A percentile compares a stretch with the other conserved stretches of the same genome.
These are phyloP conservation scores for Pristionchus mayeri DNA, from an alignment of 2,888 invertebrate species.

Conservation along the genomic window DNA sequence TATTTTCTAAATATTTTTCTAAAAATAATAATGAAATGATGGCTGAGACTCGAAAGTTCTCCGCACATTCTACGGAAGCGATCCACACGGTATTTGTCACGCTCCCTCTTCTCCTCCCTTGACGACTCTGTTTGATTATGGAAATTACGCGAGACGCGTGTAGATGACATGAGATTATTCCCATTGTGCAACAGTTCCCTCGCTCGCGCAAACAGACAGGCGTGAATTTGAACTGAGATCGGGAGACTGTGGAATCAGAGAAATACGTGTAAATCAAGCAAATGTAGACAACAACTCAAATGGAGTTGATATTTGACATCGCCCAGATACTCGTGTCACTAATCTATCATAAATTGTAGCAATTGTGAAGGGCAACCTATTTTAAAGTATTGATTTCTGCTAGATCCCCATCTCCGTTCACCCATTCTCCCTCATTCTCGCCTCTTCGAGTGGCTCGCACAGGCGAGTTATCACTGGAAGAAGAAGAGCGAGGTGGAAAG, in stretches of 20 bases:
- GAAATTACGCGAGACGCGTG: constrained; percentile 7
- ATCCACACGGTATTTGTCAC: not conserved
- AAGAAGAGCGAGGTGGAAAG: constrained; percentile 27
- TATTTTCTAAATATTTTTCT: no score
- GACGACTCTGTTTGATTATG: constrained; percentile 32
- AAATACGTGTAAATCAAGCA: no score
- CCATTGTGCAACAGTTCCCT: constrained; percentile 14
- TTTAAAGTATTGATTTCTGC: no score
- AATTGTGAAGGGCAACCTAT: no score
- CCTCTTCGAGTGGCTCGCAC: constrained; percentile 8
- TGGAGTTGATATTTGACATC: no score
- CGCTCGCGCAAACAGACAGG: no score
- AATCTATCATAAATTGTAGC: no score
- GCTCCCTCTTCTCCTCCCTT: not conserved
- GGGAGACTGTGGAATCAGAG: no score
- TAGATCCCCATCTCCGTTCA: not conserved
- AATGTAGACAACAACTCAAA: no score
- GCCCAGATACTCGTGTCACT: no score
- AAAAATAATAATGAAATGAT: not conserved
- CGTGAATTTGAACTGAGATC: no score
- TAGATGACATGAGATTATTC: not conserved
- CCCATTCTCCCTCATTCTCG: not conserved
- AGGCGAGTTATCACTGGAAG: constrained; percentile 23
- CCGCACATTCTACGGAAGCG: constrained; percentile 18
- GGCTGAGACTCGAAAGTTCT: not conserved